These are phyloP conservation scores for Cromileptes altivelis DNA, from an alignment of 2,113 vertebrate species.

Conservation along the genomic window DNA sequence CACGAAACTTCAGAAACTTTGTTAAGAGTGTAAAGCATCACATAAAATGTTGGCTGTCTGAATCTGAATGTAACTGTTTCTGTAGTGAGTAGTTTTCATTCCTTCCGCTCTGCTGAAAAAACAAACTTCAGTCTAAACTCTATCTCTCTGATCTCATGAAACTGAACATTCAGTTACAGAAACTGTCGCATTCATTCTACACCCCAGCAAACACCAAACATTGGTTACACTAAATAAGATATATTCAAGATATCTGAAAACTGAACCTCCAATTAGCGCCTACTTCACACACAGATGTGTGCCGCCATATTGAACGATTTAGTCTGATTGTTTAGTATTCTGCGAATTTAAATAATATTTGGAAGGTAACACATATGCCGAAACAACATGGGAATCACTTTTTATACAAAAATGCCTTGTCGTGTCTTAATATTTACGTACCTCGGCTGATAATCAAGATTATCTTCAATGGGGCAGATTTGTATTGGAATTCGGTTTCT, in stretches of 20 bases:
- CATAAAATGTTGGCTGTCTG: background rate
- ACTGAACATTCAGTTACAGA: background rate
- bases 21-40: no score
- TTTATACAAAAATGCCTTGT: no score
- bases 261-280: background rate
- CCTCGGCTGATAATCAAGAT: background rate
- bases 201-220: background rate
- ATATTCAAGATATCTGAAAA: background rate
- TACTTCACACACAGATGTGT: background rate
- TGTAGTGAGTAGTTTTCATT: background rate
- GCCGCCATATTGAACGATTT: background rate
- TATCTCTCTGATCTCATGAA: background rate
- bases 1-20: no score
- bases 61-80: background rate
- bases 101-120: background rate
- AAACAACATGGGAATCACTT: rapidly evolving
- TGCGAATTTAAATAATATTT: background rate
- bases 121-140: background rate
- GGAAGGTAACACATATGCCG: rapidly evolving
- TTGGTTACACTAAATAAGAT: no score
- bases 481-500: background rate
- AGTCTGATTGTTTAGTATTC: background rate
- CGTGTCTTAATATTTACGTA: background rate
- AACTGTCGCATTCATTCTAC: background rate
- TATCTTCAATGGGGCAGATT: background rate